Conservation (phyloP, 2,113 vertebrate genomes). For the Aspiorhynchus laticeps region DNA sequence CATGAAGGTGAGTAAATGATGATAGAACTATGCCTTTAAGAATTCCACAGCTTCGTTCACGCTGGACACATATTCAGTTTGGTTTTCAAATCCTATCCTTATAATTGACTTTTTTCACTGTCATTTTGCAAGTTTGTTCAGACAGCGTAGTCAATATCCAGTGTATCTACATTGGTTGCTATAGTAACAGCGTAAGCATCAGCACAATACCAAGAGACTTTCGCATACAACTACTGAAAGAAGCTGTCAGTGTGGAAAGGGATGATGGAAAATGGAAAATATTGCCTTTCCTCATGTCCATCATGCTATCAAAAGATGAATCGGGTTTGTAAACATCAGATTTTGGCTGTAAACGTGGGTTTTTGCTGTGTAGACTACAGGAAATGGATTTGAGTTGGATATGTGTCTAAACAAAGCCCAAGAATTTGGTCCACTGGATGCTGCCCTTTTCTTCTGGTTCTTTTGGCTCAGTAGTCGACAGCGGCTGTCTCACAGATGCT, state of each 20-base stretch:
- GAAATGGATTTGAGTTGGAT: not conserved
- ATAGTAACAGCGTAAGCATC: conserved; percentile 10
- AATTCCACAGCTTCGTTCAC: too few relatives aligned
- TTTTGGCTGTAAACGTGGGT: not conserved
- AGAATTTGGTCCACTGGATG: not conserved
- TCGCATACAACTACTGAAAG: not conserved
- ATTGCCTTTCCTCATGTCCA: not conserved
- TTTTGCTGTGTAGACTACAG: not conserved
- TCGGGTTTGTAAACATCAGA: not conserved
- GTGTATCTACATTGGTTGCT: conserved; percentile 17
- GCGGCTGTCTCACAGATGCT: conserved; percentile 31
- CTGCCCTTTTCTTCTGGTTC: conserved; percentile 18
- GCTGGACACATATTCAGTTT: not conserved
- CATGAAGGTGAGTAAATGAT: too few relatives aligned
- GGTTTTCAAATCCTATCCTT: conserved; percentile 6
- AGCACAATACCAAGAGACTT: not conserved
- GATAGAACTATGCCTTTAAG: too few relatives aligned
- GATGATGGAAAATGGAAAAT: not conserved
- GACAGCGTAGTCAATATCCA: not conserved
- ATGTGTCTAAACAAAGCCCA: not conserved
- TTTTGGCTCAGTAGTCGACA: conserved; percentile 17
- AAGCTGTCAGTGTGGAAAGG: not conserved
- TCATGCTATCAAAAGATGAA: not conserved
- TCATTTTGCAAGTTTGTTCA: not conserved
- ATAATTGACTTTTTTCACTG: not conserved